Conservation (phyloP, 2,113 vertebrate genomes). For the Heptranchias perlo region DNA sequence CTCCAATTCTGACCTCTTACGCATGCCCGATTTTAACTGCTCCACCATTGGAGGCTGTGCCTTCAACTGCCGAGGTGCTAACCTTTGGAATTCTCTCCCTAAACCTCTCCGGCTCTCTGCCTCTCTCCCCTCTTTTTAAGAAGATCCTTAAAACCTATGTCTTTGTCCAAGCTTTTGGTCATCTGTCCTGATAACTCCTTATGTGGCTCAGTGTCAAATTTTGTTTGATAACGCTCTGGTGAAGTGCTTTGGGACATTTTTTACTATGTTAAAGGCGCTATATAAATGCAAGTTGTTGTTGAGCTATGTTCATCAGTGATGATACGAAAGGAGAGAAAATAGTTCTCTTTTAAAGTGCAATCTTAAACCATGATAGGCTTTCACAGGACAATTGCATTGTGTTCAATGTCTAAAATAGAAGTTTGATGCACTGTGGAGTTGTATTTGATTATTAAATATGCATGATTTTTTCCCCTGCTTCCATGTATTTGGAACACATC, state of each 20-base stretch:
- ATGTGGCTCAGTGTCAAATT: neutral
- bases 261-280: neutral
- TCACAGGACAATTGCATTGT: neutral
- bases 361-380: neutral
- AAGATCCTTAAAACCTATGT: neutral
- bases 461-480: neutral
- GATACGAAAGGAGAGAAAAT: neutral
- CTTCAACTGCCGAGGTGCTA: neutral
- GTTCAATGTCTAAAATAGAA: neutral
- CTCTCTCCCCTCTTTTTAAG: neutral
- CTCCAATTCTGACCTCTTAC: too few relatives aligned
- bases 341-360: neutral
- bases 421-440: neutral
- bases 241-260: neutral
- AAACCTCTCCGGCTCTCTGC: neutral
- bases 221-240: neutral
- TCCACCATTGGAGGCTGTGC: neutral
- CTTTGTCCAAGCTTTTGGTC: neutral
- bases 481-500: neutral
- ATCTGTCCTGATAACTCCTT: neutral
- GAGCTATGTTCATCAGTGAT: neutral
- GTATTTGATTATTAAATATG: neutral
- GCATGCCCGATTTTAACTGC: neutral
- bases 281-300: neutral
- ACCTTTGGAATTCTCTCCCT: too few relatives aligned